Evolutionary conservation across 1,140 invertebrate genomes (phyloP).

Genomic region (Sitodiplosis mosellana): DNA sequence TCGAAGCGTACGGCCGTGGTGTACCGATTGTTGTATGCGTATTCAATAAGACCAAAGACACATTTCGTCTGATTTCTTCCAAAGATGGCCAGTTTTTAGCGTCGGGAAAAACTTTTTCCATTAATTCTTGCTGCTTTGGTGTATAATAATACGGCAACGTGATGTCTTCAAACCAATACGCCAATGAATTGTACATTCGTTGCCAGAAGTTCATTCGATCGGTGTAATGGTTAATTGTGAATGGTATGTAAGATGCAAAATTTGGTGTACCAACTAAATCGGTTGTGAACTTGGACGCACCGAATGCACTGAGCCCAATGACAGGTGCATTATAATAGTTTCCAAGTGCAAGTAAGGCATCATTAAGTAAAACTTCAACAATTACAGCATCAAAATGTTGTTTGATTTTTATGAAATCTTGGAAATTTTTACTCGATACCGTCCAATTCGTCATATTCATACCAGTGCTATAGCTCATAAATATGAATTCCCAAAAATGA

Average conservation of each 20-base stretch:
- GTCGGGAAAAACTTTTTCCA: too few relatives aligned
- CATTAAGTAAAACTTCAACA: slow-evolving; percentile 18
- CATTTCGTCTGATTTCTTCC: neutral
- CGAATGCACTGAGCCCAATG: slow-evolving; percentile 19
- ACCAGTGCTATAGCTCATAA: too few relatives aligned
- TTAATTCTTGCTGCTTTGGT: too few relatives aligned
- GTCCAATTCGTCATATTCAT: too few relatives aligned
- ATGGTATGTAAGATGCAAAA: slow-evolving; percentile 20
- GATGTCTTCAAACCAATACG: slow-evolving; percentile 4
- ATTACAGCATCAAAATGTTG: too few relatives aligned
- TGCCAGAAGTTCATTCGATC: slow-evolving; percentile 27
- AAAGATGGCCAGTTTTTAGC: neutral
- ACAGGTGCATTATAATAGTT: slow-evolving; percentile 21
- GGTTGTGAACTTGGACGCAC: slow-evolving; percentile 12
- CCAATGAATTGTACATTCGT: slow-evolving; percentile 21
- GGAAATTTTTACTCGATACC: neutral
- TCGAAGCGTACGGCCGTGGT: neutral
- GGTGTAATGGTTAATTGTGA: slow-evolving; percentile 12
- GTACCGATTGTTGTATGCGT: neutral
- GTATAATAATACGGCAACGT: neutral
- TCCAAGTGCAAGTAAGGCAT: slow-evolving; percentile 18
- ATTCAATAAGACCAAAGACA: neutral
- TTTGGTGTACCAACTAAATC: slow-evolving; percentile 19
- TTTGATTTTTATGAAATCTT: slow-evolving; percentile 5
- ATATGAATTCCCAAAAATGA: neutral